These are phyloP conservation scores for Olivierus martensii DNA, from an alignment of 1,140 invertebrate genomes.

Conservation along the genomic window DNA sequence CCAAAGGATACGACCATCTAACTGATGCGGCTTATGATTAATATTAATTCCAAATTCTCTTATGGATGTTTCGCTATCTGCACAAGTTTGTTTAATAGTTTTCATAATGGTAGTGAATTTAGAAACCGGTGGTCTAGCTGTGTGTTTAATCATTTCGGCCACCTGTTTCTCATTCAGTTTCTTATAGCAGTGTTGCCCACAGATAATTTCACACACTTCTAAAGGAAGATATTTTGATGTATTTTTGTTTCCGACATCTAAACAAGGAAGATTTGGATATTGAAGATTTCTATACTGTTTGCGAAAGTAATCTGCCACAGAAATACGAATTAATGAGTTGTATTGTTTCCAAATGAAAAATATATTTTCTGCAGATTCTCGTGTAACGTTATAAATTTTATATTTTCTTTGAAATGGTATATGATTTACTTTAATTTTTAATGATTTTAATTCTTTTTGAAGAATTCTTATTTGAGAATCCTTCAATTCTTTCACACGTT, in stretches of 20 bases:
- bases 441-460: constrained; percentile 11
- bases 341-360: constrained; percentile 1
- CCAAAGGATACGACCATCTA: constrained; percentile 18
- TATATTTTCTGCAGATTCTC: constrained; percentile 7
- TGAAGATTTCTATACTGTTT: constrained; percentile 6
- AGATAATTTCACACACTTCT: constrained; percentile 25
- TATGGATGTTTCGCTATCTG: constrained; percentile 14
- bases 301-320: constrained; percentile 4
- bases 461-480: constrained; percentile 8
- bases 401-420: constrained; percentile 14
- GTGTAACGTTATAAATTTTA: constrained; percentile 11
- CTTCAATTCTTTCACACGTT: not conserved
- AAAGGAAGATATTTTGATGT: constrained; percentile 24
- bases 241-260: constrained; percentile 22
- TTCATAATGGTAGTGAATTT: constrained; percentile 17
- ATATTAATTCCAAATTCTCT: constrained; percentile 21
- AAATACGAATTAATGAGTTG: not conserved
- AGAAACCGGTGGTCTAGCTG: constrained; percentile 20
- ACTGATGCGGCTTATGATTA: constrained; percentile 4
- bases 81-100: not conserved
- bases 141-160: constrained; percentile 20
- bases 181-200: constrained; percentile 21
- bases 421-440: constrained; percentile 16
- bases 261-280: constrained; percentile 25
- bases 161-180: constrained; percentile 14